Base-by-base conservation (phyloP, 1,140 invertebrate species). In the Drosophila trapezifrons region DNA sequence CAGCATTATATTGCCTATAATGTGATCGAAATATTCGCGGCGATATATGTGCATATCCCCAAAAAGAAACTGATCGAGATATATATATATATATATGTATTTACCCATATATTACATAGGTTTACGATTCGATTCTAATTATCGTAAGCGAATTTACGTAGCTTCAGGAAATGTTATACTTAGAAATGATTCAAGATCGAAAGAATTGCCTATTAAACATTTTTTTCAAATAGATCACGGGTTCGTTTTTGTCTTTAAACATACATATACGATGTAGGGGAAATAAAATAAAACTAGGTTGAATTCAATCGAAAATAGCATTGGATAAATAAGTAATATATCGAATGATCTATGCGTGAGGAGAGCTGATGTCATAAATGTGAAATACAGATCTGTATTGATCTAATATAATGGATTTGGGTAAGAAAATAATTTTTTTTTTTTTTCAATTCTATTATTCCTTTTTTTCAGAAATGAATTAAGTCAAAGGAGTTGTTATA, bases 101-200 rank as follows among this genome's bases (percentile, higher is more conserved):
- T 52, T 52, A 72, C 42, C 20, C 58, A 37, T 54, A 46, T 73
- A 73, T 35, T 35, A 45, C 55, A 57, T 76, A 76, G 72, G 42
- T 60, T 67, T 51, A 76, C 62, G 15, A 49, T 76, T 45, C 27
- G 46, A 76, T 57, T 75, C 35, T 66, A 69, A 57, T 57, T 76
- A 76, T 76, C 37, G 51, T 66, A 66, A 66, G 76, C 49, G 76
- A 76, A 82, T 78, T 81, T 78, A 75, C 63, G 54, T 82, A 82
- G 76, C 59, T 79, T 71, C 46, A 66, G 43, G 76, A 85, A 66
- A 75, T 75, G 78, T 85, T 75, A 78, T 71, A 76, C 58, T 49
- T 74, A 77, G 67, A 74, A 63, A 78, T 38, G 62, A 63, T 45
- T 63, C 62, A 84, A 55, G 49, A 57, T 25, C 25, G 38, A 74